phyloP scores from a whole-genome alignment of 2,113 vertebrate genomes.

The Zosterops borbonicus region DNA sequence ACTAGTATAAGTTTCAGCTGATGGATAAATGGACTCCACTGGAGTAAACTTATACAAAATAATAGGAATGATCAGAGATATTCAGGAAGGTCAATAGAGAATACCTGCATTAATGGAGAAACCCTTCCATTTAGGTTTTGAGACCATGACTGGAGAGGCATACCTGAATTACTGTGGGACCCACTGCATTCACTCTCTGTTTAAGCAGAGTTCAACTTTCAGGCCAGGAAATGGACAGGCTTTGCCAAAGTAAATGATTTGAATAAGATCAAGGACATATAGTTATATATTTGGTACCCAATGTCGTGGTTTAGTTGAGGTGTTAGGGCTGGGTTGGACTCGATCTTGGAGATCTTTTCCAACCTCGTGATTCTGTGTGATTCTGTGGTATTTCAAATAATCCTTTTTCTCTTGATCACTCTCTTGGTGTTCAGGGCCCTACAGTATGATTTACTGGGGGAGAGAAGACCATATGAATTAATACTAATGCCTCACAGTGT shows the following conservation, averaged over 20 bases:
- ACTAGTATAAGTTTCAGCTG: not conserved
- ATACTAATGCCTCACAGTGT: not conserved
- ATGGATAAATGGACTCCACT: not conserved
- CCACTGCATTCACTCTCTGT: not conserved
- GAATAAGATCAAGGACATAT: conserved; percentile 38
- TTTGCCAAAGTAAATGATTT: not conserved
- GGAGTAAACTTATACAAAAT: not conserved
- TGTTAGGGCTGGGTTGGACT: not conserved
- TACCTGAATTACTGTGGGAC: not conserved
- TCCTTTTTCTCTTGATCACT: not conserved
- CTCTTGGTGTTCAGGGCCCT: not conserved
- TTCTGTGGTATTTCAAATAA: not conserved
- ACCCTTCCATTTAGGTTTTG: not conserved
- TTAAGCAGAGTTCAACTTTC: not conserved
- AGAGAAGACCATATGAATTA: not conserved
- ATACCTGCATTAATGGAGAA: not conserved
- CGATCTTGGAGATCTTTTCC: not conserved
- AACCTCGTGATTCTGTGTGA: not conserved
- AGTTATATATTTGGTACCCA: not conserved
- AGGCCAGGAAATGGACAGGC: not conserved
- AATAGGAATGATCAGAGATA: not conserved
- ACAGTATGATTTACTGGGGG: not conserved
- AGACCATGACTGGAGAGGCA: not conserved
- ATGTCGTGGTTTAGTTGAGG: not conserved
- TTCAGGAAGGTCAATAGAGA: not conserved